These are phyloP conservation scores for Mythimna ferrago DNA, from an alignment of 2,888 invertebrate genomes.

Conservation along the genomic window DNA sequence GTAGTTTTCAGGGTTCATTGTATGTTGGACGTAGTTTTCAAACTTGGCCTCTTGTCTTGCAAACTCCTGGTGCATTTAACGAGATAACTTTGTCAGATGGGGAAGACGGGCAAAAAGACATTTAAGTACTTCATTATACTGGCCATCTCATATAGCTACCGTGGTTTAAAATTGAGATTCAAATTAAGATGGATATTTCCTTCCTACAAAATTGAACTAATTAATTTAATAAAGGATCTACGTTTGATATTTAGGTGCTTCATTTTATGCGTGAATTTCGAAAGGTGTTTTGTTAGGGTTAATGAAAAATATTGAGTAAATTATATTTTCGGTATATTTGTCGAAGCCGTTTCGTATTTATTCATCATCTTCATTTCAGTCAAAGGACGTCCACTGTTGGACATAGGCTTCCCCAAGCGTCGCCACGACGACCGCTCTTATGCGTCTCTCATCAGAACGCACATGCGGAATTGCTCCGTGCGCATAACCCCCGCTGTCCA, in stretches of 20 bases:
- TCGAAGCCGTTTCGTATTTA: no score
- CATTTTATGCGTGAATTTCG: not conserved
- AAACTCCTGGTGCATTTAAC: constrained; percentile 86
- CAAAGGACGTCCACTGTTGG: no score
- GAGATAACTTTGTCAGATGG: constrained; percentile 83
- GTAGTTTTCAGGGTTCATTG: constrained; percentile 60
- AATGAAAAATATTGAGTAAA: not conserved
- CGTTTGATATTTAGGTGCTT: not conserved
- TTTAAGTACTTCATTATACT: constrained; percentile 56
- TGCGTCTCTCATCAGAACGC: no score
- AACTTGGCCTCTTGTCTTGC: constrained; percentile 77
- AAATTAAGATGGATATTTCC: constrained; percentile 44
- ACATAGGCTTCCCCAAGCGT: no score
- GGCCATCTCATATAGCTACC: constrained; percentile 42
- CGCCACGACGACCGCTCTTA: no score
- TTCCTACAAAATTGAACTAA: constrained; percentile 1
- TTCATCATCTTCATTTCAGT: no score
- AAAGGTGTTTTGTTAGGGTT: not conserved
- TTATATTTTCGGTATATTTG: no score
- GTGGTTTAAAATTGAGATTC: constrained; percentile 42
- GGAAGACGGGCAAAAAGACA: constrained; percentile 75
- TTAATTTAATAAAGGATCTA: constrained; percentile 10
- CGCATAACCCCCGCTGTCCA: no score
- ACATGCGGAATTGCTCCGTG: no score
- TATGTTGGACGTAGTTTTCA: constrained; percentile 65